Conservation (phyloP, 2,888 invertebrate species). For the Thyatira batis region DNA sequence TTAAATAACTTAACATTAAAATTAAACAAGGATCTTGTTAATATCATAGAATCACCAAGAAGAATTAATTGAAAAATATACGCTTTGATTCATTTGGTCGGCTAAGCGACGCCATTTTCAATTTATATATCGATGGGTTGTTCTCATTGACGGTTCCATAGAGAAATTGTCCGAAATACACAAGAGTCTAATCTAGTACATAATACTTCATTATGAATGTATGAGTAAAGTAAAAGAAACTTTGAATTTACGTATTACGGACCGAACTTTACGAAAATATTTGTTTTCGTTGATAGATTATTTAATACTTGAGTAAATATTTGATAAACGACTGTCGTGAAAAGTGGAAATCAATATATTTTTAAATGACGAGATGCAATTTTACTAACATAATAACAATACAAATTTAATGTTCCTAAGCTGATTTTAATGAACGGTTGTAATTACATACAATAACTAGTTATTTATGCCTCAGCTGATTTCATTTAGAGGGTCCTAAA, state of each 20-base stretch:
- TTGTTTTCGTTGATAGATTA: neutral
- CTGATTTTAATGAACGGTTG: no score
- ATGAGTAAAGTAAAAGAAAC: neutral
- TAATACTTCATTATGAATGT: neutral
- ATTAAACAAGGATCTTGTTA: constrained; percentile 10
- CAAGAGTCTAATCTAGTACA: neutral
- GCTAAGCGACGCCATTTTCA: constrained; percentile 80
- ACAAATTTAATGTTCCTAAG: no score
- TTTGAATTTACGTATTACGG: neutral
- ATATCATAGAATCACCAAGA: constrained; percentile 24
- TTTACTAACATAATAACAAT: no score
- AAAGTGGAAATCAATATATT: no score
- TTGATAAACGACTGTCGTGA: neutral
- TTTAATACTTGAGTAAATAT: neutral
- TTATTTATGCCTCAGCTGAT: no score
- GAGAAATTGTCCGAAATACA: constrained; percentile 15
- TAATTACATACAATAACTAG: no score
- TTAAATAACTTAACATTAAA: constrained; percentile 30
- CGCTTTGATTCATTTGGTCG: constrained; percentile 72
- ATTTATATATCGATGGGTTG: constrained; percentile 48
- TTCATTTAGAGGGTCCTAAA: no score
- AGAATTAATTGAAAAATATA: constrained; percentile 56
- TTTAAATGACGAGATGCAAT: no score
- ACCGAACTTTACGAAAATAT: neutral
- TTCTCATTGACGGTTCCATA: constrained; percentile 20